phyloP scores from a whole-genome alignment of 2,888 invertebrate species.

The Himalopsyche tibetana region DNA sequence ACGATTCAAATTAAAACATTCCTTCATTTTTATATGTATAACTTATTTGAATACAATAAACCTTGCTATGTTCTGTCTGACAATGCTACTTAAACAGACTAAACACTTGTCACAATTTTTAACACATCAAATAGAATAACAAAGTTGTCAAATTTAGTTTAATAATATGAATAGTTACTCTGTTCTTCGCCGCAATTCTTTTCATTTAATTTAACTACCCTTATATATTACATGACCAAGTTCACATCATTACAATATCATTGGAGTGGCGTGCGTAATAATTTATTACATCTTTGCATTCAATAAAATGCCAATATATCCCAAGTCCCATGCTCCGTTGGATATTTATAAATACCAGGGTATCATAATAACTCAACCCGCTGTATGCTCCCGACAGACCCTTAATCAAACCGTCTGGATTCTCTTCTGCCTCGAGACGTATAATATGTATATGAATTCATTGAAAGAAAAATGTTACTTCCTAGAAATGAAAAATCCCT shows the following conservation, averaged over 20 bases:
- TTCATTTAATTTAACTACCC: not conserved
- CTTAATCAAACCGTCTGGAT: constrained; percentile 4
- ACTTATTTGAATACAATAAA: no score
- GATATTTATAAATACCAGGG: constrained; percentile 57
- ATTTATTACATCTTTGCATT: constrained; percentile 41
- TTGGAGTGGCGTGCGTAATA: not conserved
- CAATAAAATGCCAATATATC: constrained; percentile 60
- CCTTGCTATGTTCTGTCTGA: no score
- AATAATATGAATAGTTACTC: no score
- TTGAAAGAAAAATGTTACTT: constrained; percentile 29
- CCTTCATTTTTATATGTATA: no score
- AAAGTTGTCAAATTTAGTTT: no score
- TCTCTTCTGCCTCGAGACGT: not conserved
- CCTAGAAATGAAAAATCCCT: constrained; percentile 15
- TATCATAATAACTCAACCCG: constrained; percentile 49
- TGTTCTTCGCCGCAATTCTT: not conserved
- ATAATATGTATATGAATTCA: not conserved
- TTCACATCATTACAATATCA: not conserved
- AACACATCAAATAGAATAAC: no score
- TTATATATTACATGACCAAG: not conserved
- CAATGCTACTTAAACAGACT: no score
- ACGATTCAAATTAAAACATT: no score
- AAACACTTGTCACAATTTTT: no score
- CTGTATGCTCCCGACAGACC: not conserved
- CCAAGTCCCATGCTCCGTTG: constrained; percentile 46